Percentiles rank a stretch among this genome's conserved stretches.
Evolutionary conservation across 2,888 invertebrate species (phyloP).

Genomic region (Leptopilina drosophilae): DNA sequence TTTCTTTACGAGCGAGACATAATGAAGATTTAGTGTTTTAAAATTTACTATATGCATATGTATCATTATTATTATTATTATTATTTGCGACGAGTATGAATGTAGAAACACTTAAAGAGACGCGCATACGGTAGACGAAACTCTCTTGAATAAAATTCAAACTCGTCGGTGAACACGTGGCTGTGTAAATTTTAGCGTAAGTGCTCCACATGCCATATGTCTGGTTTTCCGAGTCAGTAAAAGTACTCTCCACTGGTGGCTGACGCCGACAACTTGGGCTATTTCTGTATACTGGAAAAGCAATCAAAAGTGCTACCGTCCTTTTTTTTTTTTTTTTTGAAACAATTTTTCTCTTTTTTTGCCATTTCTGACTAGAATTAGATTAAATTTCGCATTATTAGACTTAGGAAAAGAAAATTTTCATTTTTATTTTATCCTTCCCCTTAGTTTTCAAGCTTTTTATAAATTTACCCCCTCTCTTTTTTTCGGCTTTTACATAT

Average conservation of each 20-base stretch:
- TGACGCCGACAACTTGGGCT: conserved; percentile 13
- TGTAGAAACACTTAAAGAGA: background rate
- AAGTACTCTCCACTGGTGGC: conserved; percentile 7
- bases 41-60: too few relatives aligned
- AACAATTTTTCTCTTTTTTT: background rate
- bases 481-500: too few relatives aligned
- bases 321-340: background rate
- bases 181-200: conserved; percentile 47
- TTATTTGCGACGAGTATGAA: background rate
- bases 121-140: conserved; percentile 25
- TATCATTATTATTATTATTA: conserved; percentile 2
- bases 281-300: conserved; percentile 32
- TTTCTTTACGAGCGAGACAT: too few relatives aligned
- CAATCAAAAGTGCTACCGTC: conserved; percentile 28
- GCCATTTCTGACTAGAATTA: background rate
- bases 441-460: too few relatives aligned
- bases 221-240: conserved; percentile 46
- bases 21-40: too few relatives aligned
- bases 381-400: background rate
- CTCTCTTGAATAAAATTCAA: conserved; percentile 16
- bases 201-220: conserved; percentile 51
- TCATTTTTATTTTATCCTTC: too few relatives aligned
- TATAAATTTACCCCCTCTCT: too few relatives aligned
- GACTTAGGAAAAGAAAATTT: too few relatives aligned
- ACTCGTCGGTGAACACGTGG: conserved; percentile 49